Evolutionary conservation across 2,888 invertebrate species (phyloP).

Genomic region (Acronicta leporina): DNA sequence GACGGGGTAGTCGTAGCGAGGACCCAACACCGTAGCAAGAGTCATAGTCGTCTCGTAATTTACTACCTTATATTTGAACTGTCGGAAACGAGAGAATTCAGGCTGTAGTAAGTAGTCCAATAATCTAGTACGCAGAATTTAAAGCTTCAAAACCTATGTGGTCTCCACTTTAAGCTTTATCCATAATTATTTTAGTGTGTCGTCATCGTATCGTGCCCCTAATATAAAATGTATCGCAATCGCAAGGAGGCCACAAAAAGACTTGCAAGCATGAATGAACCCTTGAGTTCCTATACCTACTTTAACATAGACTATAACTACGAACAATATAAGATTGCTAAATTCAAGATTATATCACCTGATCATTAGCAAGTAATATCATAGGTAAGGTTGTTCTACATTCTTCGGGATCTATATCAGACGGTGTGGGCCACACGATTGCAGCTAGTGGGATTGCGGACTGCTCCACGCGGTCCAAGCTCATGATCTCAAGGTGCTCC

Average conservation of each 20-base stretch:
- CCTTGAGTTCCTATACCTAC: too few species aligned
- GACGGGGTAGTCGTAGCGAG: slow-evolving; percentile 91
- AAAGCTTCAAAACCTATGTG: too few species aligned
- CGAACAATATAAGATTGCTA: too few species aligned
- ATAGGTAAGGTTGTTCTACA: slow-evolving; percentile 70
- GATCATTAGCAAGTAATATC: slow-evolving; percentile 90
- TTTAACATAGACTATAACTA: too few species aligned
- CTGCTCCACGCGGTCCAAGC: slow-evolving; percentile 90
- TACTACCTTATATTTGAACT: slow-evolving; percentile 92
- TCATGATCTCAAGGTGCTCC: slow-evolving; percentile 77
- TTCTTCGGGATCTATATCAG: slow-evolving; percentile 60
- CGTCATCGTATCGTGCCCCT: too few species aligned
- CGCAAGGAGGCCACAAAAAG: too few species aligned
- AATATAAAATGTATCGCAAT: too few species aligned
- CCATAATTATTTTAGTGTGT: too few species aligned
- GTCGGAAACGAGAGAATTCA: slow-evolving; percentile 36
- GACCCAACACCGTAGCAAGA: slow-evolving; percentile 91
- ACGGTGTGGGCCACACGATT: slow-evolving; percentile 75
- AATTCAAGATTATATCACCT: slow-evolving; percentile 72
- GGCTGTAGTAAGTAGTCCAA: too few species aligned
- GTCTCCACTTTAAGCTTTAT: too few species aligned
- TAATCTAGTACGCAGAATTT: too few species aligned
- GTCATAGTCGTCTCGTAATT: slow-evolving; percentile 91
- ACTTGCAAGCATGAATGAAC: too few species aligned
- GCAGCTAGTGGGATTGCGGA: slow-evolving; percentile 88